Base-by-base conservation (phyloP, 1,140 invertebrate genomes). In the Bombus waltoni region DNA sequence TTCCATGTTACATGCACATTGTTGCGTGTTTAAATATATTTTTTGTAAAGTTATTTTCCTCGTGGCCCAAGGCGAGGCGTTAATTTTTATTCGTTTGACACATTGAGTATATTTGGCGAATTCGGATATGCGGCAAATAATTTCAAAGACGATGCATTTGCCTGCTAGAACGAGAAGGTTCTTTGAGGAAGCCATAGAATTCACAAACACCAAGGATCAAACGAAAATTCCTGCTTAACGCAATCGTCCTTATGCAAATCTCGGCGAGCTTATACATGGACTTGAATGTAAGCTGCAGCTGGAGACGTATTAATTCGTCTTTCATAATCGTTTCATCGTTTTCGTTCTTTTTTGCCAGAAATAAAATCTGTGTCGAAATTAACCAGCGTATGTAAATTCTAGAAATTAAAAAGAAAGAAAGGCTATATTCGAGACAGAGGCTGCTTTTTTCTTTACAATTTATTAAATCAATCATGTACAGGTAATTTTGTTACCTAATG, bases 141-240 rank as follows among this genome's bases (percentile, higher is more conserved):
- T 90, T 88, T 90, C 71, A 90, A 68, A 70, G 76, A 42, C 62
- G 76, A 28, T 40, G 70, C 68, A 65, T 76, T 70, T 44, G 57
- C 75, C 38, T 40, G 15, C 74, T 62, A 32, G 44, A 72, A 72
- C 66, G 82, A 72, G 65, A 72, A 75, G 83, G 66, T 90, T 90
- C 83, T 86, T 82, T 73, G 82, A 87, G 66, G 71, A 85, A 82
- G 76, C 83, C 89, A 85, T 88, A 90, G 88, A 90, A 90, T 89
- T 81, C 74, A 86, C 86, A 89, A 90, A 90, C 86, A 90, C 82
- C 82, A 25, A 70, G 85, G 89, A 90, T 90, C 86, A 90, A 90
- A 90, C 89, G 86, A 90, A 90, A 82, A 85, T 90, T 90, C 66
- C 82, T 84, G 78, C 89, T 89, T 89, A 86, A 74, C 85, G 85